Evolutionary conservation across 2,797 vertebrate species (phyloP), one percentile per base, ranked within the genome.

Genomic region (Ambastaia sidthimunki): DNA sequence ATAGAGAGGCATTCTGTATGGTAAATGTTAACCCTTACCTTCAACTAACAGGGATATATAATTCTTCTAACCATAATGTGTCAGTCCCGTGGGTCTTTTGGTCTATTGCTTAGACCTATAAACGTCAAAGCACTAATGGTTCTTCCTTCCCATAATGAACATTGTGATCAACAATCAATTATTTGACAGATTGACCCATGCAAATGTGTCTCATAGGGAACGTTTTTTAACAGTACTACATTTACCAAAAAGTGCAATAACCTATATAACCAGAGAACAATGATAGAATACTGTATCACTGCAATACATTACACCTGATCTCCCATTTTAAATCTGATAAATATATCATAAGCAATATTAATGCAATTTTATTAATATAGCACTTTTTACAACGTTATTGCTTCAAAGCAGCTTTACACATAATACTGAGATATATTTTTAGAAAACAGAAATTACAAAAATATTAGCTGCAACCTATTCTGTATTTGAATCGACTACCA

Each of bases 131-230:
- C 15, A 41, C 7, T 60, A 50, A 19, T 52, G 7, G 48, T 10
- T 44, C 9, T 11, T 18, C 1, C 28, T 71, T 28, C 55, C 16
- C 60, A 65, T 41, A 41, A 19, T 67, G 60, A 2, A 47, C n/a
- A 41, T 47, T 16, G 3, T 70, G 50, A 28, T 78, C 65, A 74
- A 78, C 78, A 78, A 71, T 70, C 41, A 70, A 81, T 77, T 71
- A 63, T 50, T 10, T 50, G 18, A 37, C 69, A 54, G 37, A 37
- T 31, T 31, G 15, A 25, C 57, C 55, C 11, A 13, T 12, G 55
- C 23, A 21, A 21, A 23, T 12, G 2, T 44, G 3, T 55, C 0
- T 59, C 21, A 59, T 21, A 11, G 54, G 9, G 2, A 21, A 9
- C 9, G 3, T n/a, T 21, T 10, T n/a, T 3, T 16, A 52, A 50